Base-by-base conservation (phyloP, 2,797 vertebrate genomes). In the Arremon brunneinucha region DNA sequence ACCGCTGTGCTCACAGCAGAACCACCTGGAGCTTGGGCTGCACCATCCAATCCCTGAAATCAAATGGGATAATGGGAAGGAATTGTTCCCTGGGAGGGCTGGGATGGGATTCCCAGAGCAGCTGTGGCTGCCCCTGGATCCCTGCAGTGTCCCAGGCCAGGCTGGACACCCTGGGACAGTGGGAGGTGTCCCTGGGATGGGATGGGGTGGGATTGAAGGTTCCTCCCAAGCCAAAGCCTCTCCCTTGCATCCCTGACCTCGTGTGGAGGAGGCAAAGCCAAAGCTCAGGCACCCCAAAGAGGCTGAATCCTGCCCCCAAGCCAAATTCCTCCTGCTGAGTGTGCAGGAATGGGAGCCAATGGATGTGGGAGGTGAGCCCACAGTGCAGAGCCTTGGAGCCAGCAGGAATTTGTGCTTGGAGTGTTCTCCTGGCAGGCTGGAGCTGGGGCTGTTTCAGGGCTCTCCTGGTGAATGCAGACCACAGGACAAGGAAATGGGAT, bases 101-200 rank as follows among this genome's bases (percentile, higher is more conserved):
- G 70, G 72, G 2, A 12, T 14, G 3, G 23, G 4, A 16, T 53
- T 44, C 60, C 37, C 53, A 52, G 68, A 39, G 5, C 0, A 8
- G 69, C 77, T 60, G 46, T 0, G 53, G 65, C 30, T 63, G 56
- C 47, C 56, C 64, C 74, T 55, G 68, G 24, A 53, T 53, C 77
- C 46, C 46, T 74, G 24, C 0, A 72, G 20, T 39, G 68, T 0
- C 30, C 44, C 6, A 37, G 35, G 32, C 57, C 43, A 56, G 65
- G 26, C 0, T 63, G 56, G 72, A 55, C 49, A 26, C 0, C 47
- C 65, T 56, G 74, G 74, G 43, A 5, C 1, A 9, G 11, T 37
- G 75, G 74, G 2, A 64, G 5, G 3, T 32, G 57, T 35, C 43
- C 44, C 57, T 78, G 56, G 14, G 14, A 4, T 26, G 72, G 39